phyloP scores from a whole-genome alignment of 2,113 vertebrate species.

The Cottus gobio region DNA sequence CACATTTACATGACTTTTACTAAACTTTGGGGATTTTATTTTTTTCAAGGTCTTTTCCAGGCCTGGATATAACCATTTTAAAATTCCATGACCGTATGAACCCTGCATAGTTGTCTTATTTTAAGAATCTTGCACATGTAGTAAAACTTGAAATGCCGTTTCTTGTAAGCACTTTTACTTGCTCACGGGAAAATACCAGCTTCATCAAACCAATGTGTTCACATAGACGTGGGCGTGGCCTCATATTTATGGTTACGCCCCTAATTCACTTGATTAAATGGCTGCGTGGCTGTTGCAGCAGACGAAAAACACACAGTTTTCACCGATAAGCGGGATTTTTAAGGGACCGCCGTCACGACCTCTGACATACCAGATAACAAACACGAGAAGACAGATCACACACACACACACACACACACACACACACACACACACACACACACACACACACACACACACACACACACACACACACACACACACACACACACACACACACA shows the following conservation, averaged over 20 bases:
- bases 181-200: not conserved
- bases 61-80: no score
- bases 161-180: not conserved
- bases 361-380: not conserved
- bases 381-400: not conserved
- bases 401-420: not conserved
- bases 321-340: not conserved
- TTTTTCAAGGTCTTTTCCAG: no score
- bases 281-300: not conserved
- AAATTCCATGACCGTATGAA: no score
- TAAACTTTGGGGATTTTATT: no score
- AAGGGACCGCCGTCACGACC: no score
- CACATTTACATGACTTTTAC: no score
- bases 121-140: not conserved
- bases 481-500: not conserved
- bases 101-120: no score
- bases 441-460: not conserved
- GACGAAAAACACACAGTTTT: not conserved
- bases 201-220: not conserved
- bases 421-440: not conserved
- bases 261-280: not conserved
- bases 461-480: not conserved
- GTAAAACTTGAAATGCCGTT: not conserved
- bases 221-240: no score
- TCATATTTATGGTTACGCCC: not conserved